Conservation (phyloP, 2,888 invertebrate genomes). For the Rhabditophanes sp. region DNA sequence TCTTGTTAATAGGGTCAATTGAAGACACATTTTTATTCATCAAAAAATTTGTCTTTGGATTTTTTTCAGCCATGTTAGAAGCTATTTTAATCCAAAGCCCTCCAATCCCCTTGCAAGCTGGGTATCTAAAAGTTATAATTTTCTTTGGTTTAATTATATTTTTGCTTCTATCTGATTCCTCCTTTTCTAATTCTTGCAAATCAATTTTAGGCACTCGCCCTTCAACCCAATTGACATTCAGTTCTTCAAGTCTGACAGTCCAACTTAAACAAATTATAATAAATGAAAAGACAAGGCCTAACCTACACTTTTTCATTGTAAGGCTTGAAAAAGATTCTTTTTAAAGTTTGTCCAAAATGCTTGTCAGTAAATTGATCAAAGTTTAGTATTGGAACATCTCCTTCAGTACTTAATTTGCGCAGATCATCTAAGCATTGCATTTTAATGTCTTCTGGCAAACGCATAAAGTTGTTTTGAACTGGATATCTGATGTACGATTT, state of each 20-base stretch:
- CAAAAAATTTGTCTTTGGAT: no score
- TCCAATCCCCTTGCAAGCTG: background rate
- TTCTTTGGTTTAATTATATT: slow-evolving; percentile 3
- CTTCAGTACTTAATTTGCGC: slow-evolving; percentile 6
- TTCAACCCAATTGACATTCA: slow-evolving; percentile 22
- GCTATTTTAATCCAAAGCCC: slow-evolving; percentile 2
- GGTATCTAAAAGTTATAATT: background rate
- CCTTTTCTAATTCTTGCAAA: slow-evolving; percentile 7
- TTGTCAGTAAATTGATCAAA: slow-evolving; percentile 23
- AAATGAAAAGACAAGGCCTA: slow-evolving; percentile 2
- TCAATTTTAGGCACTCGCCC: slow-evolving; percentile 24
- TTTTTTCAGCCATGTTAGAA: no score
- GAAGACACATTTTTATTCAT: no score
- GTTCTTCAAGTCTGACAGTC: slow-evolving; percentile 20
- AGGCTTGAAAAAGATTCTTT: slow-evolving; percentile 27
- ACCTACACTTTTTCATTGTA: slow-evolving; percentile 26
- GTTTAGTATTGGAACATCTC: slow-evolving; percentile 9
- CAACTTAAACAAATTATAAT: slow-evolving; percentile 16
- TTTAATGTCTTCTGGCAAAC: slow-evolving; percentile 16
- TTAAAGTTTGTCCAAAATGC: slow-evolving; percentile 25
- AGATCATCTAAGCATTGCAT: slow-evolving; percentile 18
- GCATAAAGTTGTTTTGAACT: slow-evolving; percentile 18
- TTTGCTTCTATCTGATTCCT: slow-evolving; percentile 6
- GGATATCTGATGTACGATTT: slow-evolving; percentile 18
- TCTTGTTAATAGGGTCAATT: no score